Conservation (phyloP, 1,140 invertebrate genomes). For the Sesamia nonagrioides region DNA sequence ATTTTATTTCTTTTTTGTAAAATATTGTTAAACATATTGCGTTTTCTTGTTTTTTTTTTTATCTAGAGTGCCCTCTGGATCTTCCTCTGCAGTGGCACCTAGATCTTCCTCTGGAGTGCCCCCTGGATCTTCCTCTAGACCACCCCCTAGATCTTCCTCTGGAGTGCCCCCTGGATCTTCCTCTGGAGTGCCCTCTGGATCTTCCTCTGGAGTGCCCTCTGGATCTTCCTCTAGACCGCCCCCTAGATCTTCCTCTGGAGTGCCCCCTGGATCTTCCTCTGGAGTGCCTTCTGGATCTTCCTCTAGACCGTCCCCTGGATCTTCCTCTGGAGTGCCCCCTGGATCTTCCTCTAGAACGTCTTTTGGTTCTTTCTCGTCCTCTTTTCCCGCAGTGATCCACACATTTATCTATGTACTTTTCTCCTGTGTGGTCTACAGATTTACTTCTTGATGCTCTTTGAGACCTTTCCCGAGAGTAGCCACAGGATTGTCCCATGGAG, state of each 20-base stretch:
- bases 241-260: slow-evolving; percentile 38
- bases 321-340: slow-evolving; percentile 39
- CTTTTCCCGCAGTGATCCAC: neutral
- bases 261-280: slow-evolving; percentile 37
- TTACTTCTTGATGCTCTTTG: neutral
- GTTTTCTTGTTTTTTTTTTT: neutral
- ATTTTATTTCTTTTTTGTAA: neutral
- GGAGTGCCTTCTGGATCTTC: slow-evolving; percentile 45
- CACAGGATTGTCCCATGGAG: slow-evolving; percentile 16
- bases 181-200: slow-evolving; percentile 27
- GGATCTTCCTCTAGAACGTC: slow-evolving; percentile 43
- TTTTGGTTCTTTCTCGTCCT: slow-evolving; percentile 26
- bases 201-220: slow-evolving; percentile 29
- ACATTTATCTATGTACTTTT: slow-evolving; percentile 31
- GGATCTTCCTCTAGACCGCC: slow-evolving; percentile 46
- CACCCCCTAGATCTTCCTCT: slow-evolving; percentile 38
- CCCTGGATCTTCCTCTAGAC: slow-evolving; percentile 39
- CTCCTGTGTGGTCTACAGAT: neutral
- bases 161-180: slow-evolving; percentile 38
- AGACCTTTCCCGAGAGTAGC: slow-evolving; percentile 6
- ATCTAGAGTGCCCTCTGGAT: slow-evolving; percentile 45
- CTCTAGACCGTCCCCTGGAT: slow-evolving; percentile 44
- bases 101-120: slow-evolving; percentile 48
- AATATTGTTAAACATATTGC: neutral
- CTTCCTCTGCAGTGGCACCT: slow-evolving; percentile 32